Evolutionary conservation across 2,113 vertebrate genomes (phyloP), one percentile per base, ranked within the genome.

Genomic region (Ophiodon elongatus): DNA sequence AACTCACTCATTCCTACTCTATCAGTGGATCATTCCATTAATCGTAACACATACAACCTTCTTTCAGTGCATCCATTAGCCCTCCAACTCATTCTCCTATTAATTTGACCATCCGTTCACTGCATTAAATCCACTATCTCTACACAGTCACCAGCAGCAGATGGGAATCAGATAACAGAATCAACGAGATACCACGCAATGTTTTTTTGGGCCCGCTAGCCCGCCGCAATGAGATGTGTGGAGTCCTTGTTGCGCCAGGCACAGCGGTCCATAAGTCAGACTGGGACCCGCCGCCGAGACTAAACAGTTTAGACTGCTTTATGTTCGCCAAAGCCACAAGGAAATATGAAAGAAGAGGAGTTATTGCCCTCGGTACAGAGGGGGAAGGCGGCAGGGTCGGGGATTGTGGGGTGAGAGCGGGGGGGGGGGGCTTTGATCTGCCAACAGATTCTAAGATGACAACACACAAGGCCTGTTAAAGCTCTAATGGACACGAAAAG

Each of bases 281-380:
- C 79, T 35, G 13, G 45, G 88, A 89, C 91, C 90, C 69, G 86
- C 90, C 74, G 74, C 88, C 57, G 73, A 95, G 93, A 95, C 93
- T 95, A 95, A 95, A 95, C 95, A 91, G 83, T 95, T 95, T 92
- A 93, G 89, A 93, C 86, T 94, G 87, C 84, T 85, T 85, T 83
- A 91, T 87, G 88, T 85, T 86, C 54, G 82, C 88, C 91, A 88
- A 92, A 92, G 86, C 92, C 85, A 17, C 91, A 85, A 85, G 84
- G 84, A 94, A 94, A 94, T 93, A 94, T 94, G 90, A 93, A 93
- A 93, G 88, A 71, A 77, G 85, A 89, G 84, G 88, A 93, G 86
- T 92, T 84, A 92, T 91, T 89, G 88, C 84, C 54, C 80, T 80
- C 19, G 1, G 47, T 86, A 70, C 8, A 37, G 76, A 60, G 31